Evolutionary conservation across 2,888 invertebrate species (phyloP), one percentile per base, ranked within the genome.

Genomic region (Cephus pygmeus): DNA sequence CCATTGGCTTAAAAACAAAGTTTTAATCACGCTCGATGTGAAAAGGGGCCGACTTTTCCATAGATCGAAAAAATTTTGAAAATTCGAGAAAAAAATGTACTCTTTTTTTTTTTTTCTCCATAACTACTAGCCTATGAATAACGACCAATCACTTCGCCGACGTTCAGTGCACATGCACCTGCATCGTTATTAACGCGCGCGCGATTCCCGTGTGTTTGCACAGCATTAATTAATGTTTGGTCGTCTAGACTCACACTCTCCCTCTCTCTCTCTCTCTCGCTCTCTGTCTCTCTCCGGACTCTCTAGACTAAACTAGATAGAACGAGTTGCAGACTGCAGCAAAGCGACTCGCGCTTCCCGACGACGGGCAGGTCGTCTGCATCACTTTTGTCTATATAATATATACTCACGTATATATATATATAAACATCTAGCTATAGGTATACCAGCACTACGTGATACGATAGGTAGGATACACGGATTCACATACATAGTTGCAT

Each of bases 151-250:
- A 15, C 56, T 15, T 15, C 1, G 56, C 56, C 56, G 23, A 56
- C 56, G 9, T 9, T 56, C 56, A 23, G 56, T 56, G 23, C 56
- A 56, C 56, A 6, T 40, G 40, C 40, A 40, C 40, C 40, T 56
- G 56, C 56, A 56, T 6, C 56, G 23, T 56, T 56, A 56, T 56
- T 56, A 56, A 0, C 40, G 1, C 40, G 15, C 40, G 15, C 40
- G 23, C 56, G 23, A 68, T 73, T 68, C 71, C 77, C 79, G 79
- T 82, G 83, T 89, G 87, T 89, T 89, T 89, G 88, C 88, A 84
- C 85, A 85, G 87, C 86, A 88, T 89, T 89, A 90, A 90, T 90
- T 90, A 89, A 87, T 87, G 85, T 88, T 88, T 85, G 86, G 87
- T 80, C 85, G 87, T 86, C 88, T 88, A 86, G 86, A 87, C 86